Base-by-base conservation (phyloP, 2,797 vertebrate species). In the Leucoraja ocellata region DNA sequence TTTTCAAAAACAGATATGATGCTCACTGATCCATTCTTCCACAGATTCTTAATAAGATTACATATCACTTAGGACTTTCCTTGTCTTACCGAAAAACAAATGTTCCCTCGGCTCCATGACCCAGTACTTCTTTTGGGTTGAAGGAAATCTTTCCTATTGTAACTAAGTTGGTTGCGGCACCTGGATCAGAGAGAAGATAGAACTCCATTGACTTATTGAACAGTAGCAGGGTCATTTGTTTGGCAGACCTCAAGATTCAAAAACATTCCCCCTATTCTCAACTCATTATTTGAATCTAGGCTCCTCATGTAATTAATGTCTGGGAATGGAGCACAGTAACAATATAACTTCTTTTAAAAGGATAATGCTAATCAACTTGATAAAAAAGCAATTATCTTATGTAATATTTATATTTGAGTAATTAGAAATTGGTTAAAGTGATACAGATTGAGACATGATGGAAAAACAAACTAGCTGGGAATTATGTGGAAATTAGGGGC, bases 121-220 rank as follows among this genome's bases (percentile, higher is more conserved):
- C 99, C 79, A 99, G 96, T 91, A 99, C 97, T 0, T 98, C 97
- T 32, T 97, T 95, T 18, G 97, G 95, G 46, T 95, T 96, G 95
- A 99, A 99, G 94, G 98, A 98, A 94, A 99, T 96, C 95, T 99
- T 99, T n/a, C 98, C 99, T 92, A 99, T 97, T 0, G 96, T 94
- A 13, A 98, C 96, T 90, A 97, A 93, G 0, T 97, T 96, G 0
- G 93, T 79, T 68, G 94, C 95, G 93, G 93, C 95, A 13, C 95
- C 97, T 97, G 93, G 25, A 93, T 93, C 3, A 14, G 16, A 36
- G 71, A 10, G 79, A 93, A 93, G 68, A 93, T 25, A 92, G 10
- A 74, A 54, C 4, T 54, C 71, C 25, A 46, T 76, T 76, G n/a
- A 92, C 46, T 18, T 92, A 39, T 58, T 23, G 9, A 92, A 73